Conservation (phyloP, 2,888 invertebrate species). For the Stomorhina lunata region DNA sequence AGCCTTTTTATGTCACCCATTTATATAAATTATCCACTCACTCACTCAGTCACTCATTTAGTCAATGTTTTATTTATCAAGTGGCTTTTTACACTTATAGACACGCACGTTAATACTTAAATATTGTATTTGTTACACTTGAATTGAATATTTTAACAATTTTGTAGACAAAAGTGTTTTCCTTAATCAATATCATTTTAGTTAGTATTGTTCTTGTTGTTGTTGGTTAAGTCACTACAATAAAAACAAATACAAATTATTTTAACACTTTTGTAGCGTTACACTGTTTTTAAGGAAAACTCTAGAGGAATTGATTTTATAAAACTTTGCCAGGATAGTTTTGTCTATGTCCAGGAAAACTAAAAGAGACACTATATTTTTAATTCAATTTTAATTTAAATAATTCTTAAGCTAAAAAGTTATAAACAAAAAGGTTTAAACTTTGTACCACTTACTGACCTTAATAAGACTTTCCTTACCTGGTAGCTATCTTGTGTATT, state of each 20-base stretch:
- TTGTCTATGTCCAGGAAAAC: no score
- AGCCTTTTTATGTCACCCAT: not conserved
- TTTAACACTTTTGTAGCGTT: not conserved
- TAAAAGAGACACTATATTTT: no score
- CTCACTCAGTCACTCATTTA: no score
- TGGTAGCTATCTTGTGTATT: no score
- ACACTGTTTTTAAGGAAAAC: not conserved
- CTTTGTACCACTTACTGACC: no score
- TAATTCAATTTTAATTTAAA: no score
- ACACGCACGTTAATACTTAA: not conserved
- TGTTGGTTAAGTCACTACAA: not conserved
- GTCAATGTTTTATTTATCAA: no score
- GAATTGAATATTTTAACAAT: not conserved
- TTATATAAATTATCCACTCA: not conserved
- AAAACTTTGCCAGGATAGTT: no score
- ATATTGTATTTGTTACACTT: not conserved
- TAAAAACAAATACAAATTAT: not conserved
- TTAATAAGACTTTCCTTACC: no score
- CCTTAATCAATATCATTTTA: conserved; percentile 39
- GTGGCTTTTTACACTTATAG: not conserved
- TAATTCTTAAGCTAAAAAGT: no score
- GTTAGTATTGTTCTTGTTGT: conserved; percentile 3
- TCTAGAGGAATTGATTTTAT: not conserved
- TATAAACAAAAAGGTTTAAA: no score
- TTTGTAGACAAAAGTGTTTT: conserved; percentile 19